phyloP scores from a whole-genome alignment of 2,888 invertebrate genomes.

The Papilio protenor region DNA sequence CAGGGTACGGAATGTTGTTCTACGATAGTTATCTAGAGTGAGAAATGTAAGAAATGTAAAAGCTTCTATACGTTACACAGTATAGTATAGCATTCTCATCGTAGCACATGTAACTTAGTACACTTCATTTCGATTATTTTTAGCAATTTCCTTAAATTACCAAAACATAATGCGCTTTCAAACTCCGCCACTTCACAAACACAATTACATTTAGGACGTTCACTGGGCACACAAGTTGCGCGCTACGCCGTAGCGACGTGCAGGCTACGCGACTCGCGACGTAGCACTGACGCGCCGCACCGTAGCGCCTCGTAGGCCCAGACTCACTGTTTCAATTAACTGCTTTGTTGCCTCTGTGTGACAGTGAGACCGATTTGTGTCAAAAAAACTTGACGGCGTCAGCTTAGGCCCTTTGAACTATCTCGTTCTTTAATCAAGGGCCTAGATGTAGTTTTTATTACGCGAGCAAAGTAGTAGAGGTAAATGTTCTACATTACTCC shows the following conservation, averaged over 20 bases:
- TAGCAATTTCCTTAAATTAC: slow-evolving; percentile 37
- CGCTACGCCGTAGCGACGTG: slow-evolving; percentile 71
- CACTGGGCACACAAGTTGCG: slow-evolving; percentile 58
- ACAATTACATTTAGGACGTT: slow-evolving; percentile 69
- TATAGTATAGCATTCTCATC: slow-evolving; percentile 11
- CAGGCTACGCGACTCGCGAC: slow-evolving; percentile 75
- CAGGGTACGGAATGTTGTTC: background rate
- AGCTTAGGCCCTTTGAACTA: slow-evolving; percentile 30
- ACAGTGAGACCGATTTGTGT: slow-evolving; percentile 60
- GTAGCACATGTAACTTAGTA: slow-evolving; percentile 39
- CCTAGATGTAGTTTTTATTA: slow-evolving; percentile 3
- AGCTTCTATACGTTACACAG: slow-evolving; percentile 20
- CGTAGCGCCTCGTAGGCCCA: slow-evolving; percentile 55
- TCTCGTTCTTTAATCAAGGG: slow-evolving; percentile 17
- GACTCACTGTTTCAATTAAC: slow-evolving; percentile 76
- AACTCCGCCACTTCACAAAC: slow-evolving; percentile 58
- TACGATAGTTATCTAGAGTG: slow-evolving; percentile 8
- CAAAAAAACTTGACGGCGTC: slow-evolving; percentile 40
- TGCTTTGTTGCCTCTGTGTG: slow-evolving; percentile 75
- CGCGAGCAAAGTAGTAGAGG: background rate
- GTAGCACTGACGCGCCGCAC: slow-evolving; percentile 78
- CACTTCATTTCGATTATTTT: slow-evolving; percentile 22
- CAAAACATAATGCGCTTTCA: slow-evolving; percentile 61
- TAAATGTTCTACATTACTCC: background rate
- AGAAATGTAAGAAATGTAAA: slow-evolving; percentile 26